Conservation (phyloP, 2,888 invertebrate species). For the Archips crataeganus region DNA sequence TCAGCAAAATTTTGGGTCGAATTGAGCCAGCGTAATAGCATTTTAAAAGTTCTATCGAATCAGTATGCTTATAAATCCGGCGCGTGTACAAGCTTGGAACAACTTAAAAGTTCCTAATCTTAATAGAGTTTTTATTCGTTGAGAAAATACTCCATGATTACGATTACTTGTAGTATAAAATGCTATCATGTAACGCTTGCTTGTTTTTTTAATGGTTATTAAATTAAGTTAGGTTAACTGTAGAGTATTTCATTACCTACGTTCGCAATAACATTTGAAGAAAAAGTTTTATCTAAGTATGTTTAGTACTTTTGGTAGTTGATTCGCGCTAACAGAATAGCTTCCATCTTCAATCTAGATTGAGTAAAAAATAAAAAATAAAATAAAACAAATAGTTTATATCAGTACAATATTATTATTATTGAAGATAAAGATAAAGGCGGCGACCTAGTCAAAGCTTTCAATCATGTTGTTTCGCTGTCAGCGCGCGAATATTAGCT, state of each 20-base stretch:
- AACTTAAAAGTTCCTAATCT: not conserved
- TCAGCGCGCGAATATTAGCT: constrained; percentile 46
- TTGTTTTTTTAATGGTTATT: no score
- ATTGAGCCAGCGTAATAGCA: not conserved
- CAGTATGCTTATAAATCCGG: not conserved
- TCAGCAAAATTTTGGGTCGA: constrained; percentile 35
- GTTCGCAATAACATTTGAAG: no score
- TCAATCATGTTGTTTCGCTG: constrained; percentile 46
- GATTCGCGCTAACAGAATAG: no score
- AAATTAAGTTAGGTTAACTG: not conserved
- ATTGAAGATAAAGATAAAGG: constrained; percentile 22
- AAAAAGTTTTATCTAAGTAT: no score
- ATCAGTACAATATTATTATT: no score
- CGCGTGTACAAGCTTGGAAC: not conserved
- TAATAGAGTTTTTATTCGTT: not conserved
- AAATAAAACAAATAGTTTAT: not conserved
- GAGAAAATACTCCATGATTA: not conserved
- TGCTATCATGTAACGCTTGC: no score
- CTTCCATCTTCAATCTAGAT: no score
- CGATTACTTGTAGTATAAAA: not conserved
- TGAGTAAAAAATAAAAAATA: no score
- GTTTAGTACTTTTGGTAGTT: no score
- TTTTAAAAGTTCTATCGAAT: constrained; percentile 10
- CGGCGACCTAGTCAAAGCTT: constrained; percentile 43
- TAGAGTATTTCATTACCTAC: not conserved